Conservation (phyloP, 2,113 vertebrate genomes). For the Phasianus colchicus region DNA sequence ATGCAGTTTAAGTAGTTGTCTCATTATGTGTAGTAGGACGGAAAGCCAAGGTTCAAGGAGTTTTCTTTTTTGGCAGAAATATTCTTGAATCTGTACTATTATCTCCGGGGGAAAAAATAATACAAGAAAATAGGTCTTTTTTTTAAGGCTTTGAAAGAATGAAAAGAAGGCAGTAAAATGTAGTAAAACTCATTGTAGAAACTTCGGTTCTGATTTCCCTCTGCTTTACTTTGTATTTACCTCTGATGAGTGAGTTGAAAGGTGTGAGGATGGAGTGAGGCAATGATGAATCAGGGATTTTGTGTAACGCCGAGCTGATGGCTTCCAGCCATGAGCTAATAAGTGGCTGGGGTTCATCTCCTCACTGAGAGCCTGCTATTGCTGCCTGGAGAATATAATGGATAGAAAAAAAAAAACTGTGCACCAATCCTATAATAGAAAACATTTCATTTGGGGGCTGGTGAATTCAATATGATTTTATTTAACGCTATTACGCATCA, state of each 20-base stretch:
- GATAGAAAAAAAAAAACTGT: constrained; percentile 33
- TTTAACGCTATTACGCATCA: background rate
- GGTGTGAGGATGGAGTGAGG: constrained; percentile 22
- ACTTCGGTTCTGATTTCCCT: constrained; percentile 45
- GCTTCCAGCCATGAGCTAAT: constrained; percentile 66
- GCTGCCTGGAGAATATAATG: background rate
- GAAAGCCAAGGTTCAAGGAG: constrained; percentile 80
- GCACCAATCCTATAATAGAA: constrained; percentile 23
- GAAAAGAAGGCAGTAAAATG: background rate
- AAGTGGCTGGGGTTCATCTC: constrained; percentile 55
- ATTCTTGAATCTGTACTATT: constrained; percentile 54
- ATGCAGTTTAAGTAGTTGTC: constrained; percentile 83
- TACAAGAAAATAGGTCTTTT: constrained; percentile 29
- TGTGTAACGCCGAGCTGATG: constrained; percentile 53
- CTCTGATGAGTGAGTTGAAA: constrained; percentile 1
- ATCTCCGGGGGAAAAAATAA: constrained; percentile 33
- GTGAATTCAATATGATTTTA: background rate
- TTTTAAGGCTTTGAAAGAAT: background rate
- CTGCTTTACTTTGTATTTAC: constrained; percentile 54
- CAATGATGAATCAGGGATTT: constrained; percentile 33
- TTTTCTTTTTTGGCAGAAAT: constrained; percentile 65
- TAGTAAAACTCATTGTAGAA: constrained; percentile 18
- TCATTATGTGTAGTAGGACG: constrained; percentile 85
- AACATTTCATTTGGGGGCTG: constrained; percentile 16
- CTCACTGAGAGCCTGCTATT: constrained; percentile 46